These are phyloP conservation scores for Centroberyx gerrardi DNA, from an alignment of 2,797 vertebrate genomes.

Conservation along the genomic window DNA sequence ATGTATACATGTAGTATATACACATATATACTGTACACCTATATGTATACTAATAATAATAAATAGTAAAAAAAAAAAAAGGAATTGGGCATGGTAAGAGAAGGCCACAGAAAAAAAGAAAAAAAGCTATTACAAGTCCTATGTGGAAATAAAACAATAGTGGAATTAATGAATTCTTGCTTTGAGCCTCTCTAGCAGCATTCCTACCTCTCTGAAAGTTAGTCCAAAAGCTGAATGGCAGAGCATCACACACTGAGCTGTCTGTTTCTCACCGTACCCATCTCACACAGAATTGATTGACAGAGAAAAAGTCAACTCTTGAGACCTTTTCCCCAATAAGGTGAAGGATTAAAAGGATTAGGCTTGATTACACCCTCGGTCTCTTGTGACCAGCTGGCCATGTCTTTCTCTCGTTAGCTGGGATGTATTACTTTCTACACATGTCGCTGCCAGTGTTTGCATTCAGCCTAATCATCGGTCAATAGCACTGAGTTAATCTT, in stretches of 20 bases:
- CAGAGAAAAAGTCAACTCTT: neutral
- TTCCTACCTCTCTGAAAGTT: neutral
- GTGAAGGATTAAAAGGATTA: slow-evolving; percentile 34
- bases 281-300: slow-evolving; percentile 4
- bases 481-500: slow-evolving; percentile 8
- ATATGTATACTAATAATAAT: too few relatives aligned
- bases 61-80: too few relatives aligned
- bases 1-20: too few relatives aligned
- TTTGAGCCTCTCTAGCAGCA: neutral
- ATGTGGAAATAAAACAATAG: too few relatives aligned
- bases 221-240: slow-evolving; percentile 1
- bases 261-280: neutral
- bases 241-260: slow-evolving; percentile 8
- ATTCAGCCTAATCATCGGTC: slow-evolving; percentile 18
- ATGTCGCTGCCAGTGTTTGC: neutral
- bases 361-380: slow-evolving; percentile 35
- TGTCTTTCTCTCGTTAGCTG: slow-evolving; percentile 15
- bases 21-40: too few relatives aligned
- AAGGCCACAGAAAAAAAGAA: too few relatives aligned
- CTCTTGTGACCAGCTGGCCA: slow-evolving; percentile 12
- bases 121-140: too few relatives aligned
- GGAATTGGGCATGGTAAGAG: too few relatives aligned
- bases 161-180: too few relatives aligned
- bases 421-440: slow-evolving; percentile 8
- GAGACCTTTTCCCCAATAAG: neutral